Conservation (phyloP, 2,113 vertebrate genomes). For the Eleginops maclovinus region DNA sequence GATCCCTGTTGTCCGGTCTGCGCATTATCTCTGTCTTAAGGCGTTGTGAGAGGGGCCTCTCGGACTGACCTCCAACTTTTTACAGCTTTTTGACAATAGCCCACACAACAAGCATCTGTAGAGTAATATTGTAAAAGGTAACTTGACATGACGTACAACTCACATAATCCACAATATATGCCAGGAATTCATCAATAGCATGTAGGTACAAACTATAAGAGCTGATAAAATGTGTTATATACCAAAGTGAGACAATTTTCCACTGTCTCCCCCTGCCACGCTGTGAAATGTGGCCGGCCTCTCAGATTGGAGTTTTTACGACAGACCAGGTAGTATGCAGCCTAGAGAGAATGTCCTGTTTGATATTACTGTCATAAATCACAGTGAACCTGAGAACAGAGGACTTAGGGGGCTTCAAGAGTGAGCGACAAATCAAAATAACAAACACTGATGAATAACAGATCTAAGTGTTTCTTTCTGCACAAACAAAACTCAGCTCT, state of each 20-base stretch:
- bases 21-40: constrained; percentile 44
- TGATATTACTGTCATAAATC: constrained; percentile 82
- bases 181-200: constrained; percentile 11
- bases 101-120: constrained; percentile 4
- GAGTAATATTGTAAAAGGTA: not conserved
- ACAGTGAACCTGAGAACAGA: constrained; percentile 70
- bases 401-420: constrained; percentile 58
- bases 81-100: constrained; percentile 45
- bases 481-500: not conserved
- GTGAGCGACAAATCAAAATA: constrained; percentile 70
- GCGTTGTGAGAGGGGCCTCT: constrained; percentile 23
- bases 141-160: not conserved
- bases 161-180: constrained; percentile 25
- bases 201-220: constrained; percentile 5
- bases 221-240: constrained; percentile 59
- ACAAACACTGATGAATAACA: constrained; percentile 58
- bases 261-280: constrained; percentile 59
- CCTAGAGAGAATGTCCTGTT: constrained; percentile 70
- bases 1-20: constrained; percentile 35
- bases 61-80: constrained; percentile 39
- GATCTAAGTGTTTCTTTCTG: not conserved
- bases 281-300: constrained; percentile 68
- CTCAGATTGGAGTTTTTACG: constrained; percentile 78
- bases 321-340: constrained; percentile 62
- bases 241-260: constrained; percentile 65